A percentile compares a stretch with the other conserved stretches of the same genome.
These are phyloP conservation scores for Zaprionus ghesquierei DNA, from an alignment of 1,140 invertebrate genomes.

Conservation along the genomic window DNA sequence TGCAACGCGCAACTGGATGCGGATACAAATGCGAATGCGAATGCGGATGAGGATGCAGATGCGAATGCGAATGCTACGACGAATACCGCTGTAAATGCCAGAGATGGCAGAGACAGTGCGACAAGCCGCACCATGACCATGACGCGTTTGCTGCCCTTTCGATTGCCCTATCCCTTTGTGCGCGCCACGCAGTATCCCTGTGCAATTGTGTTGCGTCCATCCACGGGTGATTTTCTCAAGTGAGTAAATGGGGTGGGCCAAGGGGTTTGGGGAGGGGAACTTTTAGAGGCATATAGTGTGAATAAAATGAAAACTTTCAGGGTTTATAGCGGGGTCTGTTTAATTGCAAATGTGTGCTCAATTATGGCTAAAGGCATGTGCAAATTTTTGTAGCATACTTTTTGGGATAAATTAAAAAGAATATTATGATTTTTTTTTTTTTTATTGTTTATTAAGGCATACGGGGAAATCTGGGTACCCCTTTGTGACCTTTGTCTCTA, in stretches of 20 bases:
- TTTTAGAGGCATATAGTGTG: background rate
- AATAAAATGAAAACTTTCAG: background rate
- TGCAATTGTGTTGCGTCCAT: conserved; percentile 90
- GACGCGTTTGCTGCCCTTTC: conserved; percentile 86
- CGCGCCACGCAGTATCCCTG: conserved; percentile 88
- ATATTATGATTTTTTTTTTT: no score
- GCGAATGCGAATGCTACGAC: conserved; percentile 9
- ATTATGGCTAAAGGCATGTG: no score
- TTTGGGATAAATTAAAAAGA: no score
- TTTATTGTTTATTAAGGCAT: no score
- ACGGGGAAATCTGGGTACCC: no score
- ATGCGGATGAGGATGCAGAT: conserved; percentile 3
- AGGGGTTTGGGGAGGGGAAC: background rate
- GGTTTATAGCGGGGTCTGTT: background rate
- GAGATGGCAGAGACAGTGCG: conserved; percentile 16
- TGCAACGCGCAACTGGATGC: conserved; percentile 86
- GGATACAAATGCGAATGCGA: conserved; percentile 33
- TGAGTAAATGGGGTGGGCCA: conserved; percentile 82
- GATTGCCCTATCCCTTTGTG: conserved; percentile 91
- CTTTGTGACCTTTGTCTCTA: no score
- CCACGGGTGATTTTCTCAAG: conserved; percentile 91
- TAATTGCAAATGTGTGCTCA: no score
- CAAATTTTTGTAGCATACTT: no score
- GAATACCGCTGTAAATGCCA: background rate
- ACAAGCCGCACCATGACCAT: conserved; percentile 11